Base-by-base conservation (phyloP, 2,888 invertebrate species). In the Philereme vetulata region DNA sequence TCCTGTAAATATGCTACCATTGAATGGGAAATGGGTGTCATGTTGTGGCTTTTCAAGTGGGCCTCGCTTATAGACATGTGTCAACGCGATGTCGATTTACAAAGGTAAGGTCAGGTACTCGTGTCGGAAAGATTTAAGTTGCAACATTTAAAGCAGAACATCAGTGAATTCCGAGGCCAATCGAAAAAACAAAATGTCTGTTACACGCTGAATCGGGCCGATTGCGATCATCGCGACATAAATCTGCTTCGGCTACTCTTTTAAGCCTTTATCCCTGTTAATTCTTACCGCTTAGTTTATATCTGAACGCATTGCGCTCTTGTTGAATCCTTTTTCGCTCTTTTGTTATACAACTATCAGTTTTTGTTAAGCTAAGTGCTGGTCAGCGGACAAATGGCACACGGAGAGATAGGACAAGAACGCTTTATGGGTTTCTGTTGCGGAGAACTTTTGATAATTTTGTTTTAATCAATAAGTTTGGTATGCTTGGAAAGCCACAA, bases 201-300 rank as follows among this genome's bases (percentile, higher is more conserved):
- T 81, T 82, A 87, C 86, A 85, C 79, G 85, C 82, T 80, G 87
- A 86, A 86, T 84, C 85, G 85, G 78, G 76, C 79, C 86, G 90
- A 90, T 90, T 86, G 86, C 86, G 86, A 91, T 90, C 90, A 80
- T 83, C 82, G 85, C 88, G 85, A 87, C 91, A 92, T 92, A 92
- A 92, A 92, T 92, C 90, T 86, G 83, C 84, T 84, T 88, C 90
- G 90, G 91, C 91, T 91, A 91, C 91, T 89, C 90, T 90, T 90
- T 87, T 86, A 90, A 92, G 86, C 89, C 85, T 88, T 92, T 90
- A 90, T 86, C 88, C 88, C 86, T 89, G 90, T 91, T 92, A 88
- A 90, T 90, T 90, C 91, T 88, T 90, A 88, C 90, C 90, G 90
- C 90, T 92, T 90, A 89, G 90, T 91, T 91, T 91, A 91, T 91